Conservation (phyloP, 2,797 vertebrate genomes). For the Meda fulgida region DNA sequence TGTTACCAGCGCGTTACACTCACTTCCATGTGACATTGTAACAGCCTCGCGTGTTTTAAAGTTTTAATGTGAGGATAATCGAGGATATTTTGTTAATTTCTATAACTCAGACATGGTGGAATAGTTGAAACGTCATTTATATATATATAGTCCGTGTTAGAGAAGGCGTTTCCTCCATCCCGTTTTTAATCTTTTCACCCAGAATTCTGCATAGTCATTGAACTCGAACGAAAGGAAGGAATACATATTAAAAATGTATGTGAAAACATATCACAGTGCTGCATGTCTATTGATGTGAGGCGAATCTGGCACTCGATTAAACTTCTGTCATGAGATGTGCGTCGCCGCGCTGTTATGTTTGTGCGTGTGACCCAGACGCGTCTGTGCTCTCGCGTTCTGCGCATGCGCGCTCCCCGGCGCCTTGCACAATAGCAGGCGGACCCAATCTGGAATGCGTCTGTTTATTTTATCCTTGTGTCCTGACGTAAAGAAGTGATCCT, state of each 20-base stretch:
- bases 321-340: constrained; percentile 8
- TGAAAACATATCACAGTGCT: not conserved
- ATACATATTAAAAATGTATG: not conserved
- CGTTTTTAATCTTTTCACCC: constrained; percentile 53
- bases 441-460: constrained; percentile 41
- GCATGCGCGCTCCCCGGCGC: constrained; percentile 36
- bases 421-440: constrained; percentile 61
- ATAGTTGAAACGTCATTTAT: not conserved
- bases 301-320: not conserved
- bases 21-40: not conserved
- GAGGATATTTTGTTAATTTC: not conserved
- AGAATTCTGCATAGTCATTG: constrained; percentile 74
- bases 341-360: constrained; percentile 6
- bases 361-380: constrained; percentile 56
- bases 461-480: constrained; percentile 43
- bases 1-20: not conserved
- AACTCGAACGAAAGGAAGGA: constrained; percentile 44
- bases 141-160: not conserved
- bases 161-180: constrained; percentile 59
- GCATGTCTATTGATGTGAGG: not conserved
- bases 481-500: constrained; percentile 39
- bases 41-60: not conserved
- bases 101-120: not conserved
- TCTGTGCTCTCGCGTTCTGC: constrained; percentile 54
- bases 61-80: not conserved